phyloP scores from a whole-genome alignment of 2,888 invertebrate species.

The Iphiclides podalirius region DNA sequence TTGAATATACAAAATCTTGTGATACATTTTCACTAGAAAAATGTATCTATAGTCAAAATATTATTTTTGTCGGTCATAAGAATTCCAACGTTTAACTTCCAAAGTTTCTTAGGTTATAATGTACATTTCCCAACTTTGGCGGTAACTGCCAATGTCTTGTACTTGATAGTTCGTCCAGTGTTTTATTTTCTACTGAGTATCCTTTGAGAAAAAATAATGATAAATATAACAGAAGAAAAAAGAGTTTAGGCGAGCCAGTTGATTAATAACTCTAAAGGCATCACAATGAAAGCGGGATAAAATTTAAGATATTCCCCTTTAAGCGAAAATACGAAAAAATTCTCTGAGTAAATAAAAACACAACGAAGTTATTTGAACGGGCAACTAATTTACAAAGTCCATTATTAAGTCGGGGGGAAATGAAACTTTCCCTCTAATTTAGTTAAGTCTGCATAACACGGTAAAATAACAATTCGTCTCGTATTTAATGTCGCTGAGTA shows the following conservation, averaged over 20 bases:
- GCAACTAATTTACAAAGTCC: constrained; percentile 33
- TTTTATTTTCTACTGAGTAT: no score
- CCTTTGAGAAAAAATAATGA: no score
- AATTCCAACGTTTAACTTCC: no score
- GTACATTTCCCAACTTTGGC: no score
- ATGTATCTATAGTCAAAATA: no score
- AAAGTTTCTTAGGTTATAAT: no score
- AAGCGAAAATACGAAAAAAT: constrained; percentile 18
- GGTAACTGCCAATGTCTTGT: no score
- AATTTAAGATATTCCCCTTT: constrained; percentile 20
- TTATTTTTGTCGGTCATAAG: no score
- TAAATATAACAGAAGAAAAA: no score
- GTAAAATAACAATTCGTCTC: constrained; percentile 21
- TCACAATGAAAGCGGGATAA: constrained; percentile 18
- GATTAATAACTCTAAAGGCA: constrained; percentile 21
- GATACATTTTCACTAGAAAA: no score
- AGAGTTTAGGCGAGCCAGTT: constrained; percentile 9
- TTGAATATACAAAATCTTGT: no score
- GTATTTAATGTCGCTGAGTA: constrained; percentile 12
- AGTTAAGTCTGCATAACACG: constrained; percentile 20
- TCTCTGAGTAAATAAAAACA: constrained; percentile 28
- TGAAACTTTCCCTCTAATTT: constrained; percentile 23
- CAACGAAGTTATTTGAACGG: constrained; percentile 30
- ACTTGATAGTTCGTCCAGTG: no score
- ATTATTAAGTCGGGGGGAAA: constrained; percentile 26